A percentile compares a stretch with the other conserved stretches of the same genome.
Evolutionary conservation across 2,888 invertebrate genomes (phyloP).

Genomic region (Stenotaenia linearis): DNA sequence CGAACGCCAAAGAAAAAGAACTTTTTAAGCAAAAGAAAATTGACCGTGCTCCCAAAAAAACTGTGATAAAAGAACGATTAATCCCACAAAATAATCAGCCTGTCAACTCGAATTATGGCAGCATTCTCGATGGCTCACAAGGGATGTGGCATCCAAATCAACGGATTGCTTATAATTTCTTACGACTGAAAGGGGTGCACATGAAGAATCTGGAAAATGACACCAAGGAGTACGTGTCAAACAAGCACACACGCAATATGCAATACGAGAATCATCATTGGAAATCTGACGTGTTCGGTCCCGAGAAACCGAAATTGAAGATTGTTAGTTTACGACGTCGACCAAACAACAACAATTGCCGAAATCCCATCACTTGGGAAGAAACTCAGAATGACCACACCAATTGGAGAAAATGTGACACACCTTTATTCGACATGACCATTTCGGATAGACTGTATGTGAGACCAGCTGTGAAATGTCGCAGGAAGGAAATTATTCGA

Average conservation of each 20-base stretch:
- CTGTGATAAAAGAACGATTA: background rate
- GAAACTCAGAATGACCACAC: background rate
- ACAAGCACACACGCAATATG: background rate
- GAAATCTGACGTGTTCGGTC: background rate
- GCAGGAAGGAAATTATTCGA: background rate
- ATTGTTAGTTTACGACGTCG: no score
- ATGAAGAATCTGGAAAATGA: background rate
- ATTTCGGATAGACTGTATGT: background rate
- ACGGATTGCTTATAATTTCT: background rate
- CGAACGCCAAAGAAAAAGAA: no score
- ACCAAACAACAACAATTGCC: background rate
- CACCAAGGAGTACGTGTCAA: background rate
- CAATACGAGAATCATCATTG: background rate
- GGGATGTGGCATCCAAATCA: background rate
- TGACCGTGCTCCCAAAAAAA: no score
- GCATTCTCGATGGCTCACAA: no score
- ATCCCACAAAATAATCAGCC: no score
- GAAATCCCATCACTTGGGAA: background rate
- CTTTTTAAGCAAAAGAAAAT: no score
- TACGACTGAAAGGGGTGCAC: background rate
- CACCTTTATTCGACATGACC: background rate
- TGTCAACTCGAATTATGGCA: no score
- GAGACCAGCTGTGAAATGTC: background rate
- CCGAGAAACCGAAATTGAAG: background rate
- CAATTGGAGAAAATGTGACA: background rate